Percentiles rank a stretch among this genome's conserved stretches.
These are phyloP conservation scores for Apamea anceps DNA, from an alignment of 2,888 invertebrate species.

Conservation along the genomic window DNA sequence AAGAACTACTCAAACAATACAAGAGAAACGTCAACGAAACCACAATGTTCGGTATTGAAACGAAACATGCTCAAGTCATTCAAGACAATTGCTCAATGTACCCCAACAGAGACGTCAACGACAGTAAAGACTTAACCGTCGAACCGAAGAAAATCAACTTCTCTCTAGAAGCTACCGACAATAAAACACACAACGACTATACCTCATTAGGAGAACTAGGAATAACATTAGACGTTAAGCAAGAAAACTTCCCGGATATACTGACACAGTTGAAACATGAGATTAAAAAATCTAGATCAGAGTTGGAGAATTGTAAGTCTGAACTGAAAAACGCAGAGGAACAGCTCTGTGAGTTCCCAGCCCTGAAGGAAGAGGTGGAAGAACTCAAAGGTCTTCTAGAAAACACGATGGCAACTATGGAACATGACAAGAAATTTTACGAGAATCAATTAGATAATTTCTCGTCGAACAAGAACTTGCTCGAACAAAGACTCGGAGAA, in stretches of 20 bases:
- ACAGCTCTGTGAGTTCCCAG: conserved; percentile 88
- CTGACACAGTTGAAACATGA: conserved; percentile 87
- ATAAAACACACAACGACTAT: conserved; percentile 83
- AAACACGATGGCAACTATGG: conserved; percentile 88
- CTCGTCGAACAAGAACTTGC: conserved; percentile 87
- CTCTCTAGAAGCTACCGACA: conserved; percentile 82
- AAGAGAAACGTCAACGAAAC: conserved; percentile 88
- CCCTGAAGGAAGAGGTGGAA: conserved; percentile 86
- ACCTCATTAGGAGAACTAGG: conserved; percentile 89
- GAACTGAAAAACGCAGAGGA: conserved; percentile 89
- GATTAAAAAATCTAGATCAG: conserved; percentile 89
- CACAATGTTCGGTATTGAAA: conserved; percentile 82
- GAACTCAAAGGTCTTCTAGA: conserved; percentile 86
- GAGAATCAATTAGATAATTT: conserved; percentile 89
- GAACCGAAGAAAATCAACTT: conserved; percentile 88
- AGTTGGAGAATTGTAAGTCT: conserved; percentile 89
- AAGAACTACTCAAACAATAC: conserved; percentile 76
- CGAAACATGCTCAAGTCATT: conserved; percentile 81
- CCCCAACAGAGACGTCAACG: conserved; percentile 85
- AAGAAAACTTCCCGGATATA: conserved; percentile 86
- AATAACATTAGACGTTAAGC: conserved; percentile 84
- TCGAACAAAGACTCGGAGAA: conserved; percentile 90
- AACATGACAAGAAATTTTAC: conserved; percentile 90
- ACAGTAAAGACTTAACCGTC: conserved; percentile 81
- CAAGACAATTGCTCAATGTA: conserved; percentile 88